A percentile compares a stretch with the other conserved stretches of the same genome.
Conservation (phyloP, 2,888 invertebrate genomes). For the Ypsolopha sequella region DNA sequence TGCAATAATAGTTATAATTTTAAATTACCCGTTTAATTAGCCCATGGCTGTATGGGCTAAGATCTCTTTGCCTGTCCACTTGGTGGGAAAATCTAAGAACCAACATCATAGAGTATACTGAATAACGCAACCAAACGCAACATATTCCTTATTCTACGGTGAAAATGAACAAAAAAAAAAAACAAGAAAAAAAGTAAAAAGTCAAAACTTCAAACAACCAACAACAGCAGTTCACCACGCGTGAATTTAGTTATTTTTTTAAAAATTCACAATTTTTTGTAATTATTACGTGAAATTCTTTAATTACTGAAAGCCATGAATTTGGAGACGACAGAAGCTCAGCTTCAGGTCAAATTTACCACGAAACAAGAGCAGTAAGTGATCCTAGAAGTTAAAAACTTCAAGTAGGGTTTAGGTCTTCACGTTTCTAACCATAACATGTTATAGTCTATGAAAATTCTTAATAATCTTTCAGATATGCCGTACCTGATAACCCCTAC, state of each 20-base stretch:
- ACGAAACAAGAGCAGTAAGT: slow-evolving; percentile 88
- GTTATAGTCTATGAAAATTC: background rate
- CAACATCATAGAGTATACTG: no score
- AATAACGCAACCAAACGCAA: no score
- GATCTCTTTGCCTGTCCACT: no score
- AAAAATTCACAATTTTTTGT: no score
- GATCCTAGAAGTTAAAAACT: slow-evolving; percentile 5
- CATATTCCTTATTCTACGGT: no score
- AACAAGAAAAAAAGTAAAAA: no score
- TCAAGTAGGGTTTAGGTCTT: background rate
- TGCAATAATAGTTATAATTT: no score
- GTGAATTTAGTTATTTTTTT: background rate
- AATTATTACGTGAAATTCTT: background rate
- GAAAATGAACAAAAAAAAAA: no score
- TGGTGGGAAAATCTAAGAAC: no score
- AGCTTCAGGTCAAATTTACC: slow-evolving; percentile 82
- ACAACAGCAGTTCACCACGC: no score
- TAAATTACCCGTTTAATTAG: no score
- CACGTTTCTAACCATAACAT: background rate
- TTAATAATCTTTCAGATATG: slow-evolving; percentile 73
- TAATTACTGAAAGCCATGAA: slow-evolving; percentile 23
- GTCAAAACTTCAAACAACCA: background rate
- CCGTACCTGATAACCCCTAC: slow-evolving; percentile 87
- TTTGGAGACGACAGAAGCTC: slow-evolving; percentile 52
- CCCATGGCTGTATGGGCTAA: no score